A percentile compares a stretch with the other conserved stretches of the same genome.
These are phyloP conservation scores for Prinia subflava DNA, from an alignment of 2,113 vertebrate species.

Conservation along the genomic window DNA sequence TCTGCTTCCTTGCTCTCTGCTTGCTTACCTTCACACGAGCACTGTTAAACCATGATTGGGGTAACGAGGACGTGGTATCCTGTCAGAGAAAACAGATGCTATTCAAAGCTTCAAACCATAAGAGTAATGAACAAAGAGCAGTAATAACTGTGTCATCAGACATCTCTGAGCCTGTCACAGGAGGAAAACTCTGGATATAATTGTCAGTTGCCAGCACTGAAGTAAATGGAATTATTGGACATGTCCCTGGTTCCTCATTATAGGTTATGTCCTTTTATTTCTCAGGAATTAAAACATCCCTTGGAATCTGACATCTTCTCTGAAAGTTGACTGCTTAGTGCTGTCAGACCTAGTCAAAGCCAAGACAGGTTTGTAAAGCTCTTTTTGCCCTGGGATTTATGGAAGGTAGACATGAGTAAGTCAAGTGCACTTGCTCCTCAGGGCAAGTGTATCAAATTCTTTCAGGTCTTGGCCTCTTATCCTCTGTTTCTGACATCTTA, in stretches of 20 bases:
- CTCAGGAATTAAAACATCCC: background rate
- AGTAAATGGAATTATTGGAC: background rate
- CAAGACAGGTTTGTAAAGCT: background rate
- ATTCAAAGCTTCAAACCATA: background rate
- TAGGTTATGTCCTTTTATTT: background rate
- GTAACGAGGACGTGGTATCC: background rate
- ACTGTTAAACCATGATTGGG: rapidly evolving
- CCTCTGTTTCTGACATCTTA: background rate
- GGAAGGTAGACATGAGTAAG: background rate
- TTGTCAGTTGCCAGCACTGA: background rate
- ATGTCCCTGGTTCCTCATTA: background rate
- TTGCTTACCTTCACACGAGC: background rate
- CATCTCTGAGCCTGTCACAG: background rate
- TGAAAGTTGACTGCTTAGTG: background rate
- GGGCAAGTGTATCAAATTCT: background rate
- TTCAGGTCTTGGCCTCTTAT: background rate
- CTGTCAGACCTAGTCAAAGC: background rate
- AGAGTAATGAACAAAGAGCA: background rate
- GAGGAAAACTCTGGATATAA: background rate
- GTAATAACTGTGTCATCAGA: background rate
- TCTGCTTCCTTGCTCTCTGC: background rate
- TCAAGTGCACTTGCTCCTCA: background rate
- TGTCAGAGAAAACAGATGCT: background rate
- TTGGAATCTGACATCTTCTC: background rate
- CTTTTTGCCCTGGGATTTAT: background rate